These are phyloP conservation scores for Manis pentadactyla DNA, from an alignment of 2,797 vertebrate species.

Conservation along the genomic window DNA sequence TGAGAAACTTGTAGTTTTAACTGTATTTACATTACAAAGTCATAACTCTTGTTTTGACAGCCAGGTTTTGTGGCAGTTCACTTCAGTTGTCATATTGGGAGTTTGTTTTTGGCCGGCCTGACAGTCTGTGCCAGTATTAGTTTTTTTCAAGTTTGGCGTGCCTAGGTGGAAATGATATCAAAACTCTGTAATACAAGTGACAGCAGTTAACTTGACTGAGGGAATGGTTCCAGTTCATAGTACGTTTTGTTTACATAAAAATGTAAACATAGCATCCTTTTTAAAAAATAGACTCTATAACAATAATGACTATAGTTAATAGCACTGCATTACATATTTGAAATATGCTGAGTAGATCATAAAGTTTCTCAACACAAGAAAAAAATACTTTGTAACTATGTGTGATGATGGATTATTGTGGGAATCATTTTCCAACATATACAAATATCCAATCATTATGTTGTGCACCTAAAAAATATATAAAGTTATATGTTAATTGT, in stretches of 20 bases:
- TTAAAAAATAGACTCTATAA: background rate
- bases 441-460: background rate
- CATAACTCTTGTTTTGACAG: constrained; percentile 30
- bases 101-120: constrained; percentile 44
- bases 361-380: background rate
- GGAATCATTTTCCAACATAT: background rate
- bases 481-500: background rate
- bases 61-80: background rate
- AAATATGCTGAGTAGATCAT: background rate
- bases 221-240: background rate
- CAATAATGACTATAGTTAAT: background rate
- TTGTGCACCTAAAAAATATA: background rate
- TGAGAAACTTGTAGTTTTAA: background rate
- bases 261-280: background rate
- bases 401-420: background rate
- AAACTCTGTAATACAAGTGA: background rate
- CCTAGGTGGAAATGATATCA: constrained; percentile 20
- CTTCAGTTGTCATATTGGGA: background rate
- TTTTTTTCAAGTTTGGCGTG: constrained; percentile 55
- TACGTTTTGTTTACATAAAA: constrained; percentile 16
- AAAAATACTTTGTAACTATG: background rate
- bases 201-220: background rate
- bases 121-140: constrained; percentile 28
- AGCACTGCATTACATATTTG: background rate
- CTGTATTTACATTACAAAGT: constrained; percentile 21